phyloP scores from a whole-genome alignment of 2,113 vertebrate genomes.

The Sinocyclocheilus anophthalmus region DNA sequence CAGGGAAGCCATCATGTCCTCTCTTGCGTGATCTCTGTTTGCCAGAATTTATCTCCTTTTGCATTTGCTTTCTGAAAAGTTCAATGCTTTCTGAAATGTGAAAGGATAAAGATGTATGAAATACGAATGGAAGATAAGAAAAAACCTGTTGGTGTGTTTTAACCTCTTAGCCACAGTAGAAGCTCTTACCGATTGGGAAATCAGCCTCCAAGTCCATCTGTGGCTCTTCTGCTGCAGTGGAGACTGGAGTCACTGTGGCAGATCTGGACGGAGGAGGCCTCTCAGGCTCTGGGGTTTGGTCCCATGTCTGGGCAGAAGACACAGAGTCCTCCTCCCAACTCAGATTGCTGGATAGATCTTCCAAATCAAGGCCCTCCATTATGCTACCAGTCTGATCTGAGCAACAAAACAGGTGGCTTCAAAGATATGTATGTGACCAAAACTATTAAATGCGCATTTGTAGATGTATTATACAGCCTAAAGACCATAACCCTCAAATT shows the following conservation, averaged over 20 bases:
- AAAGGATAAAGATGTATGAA: neutral
- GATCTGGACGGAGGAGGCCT: constrained; percentile 60
- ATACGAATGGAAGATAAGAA: neutral
- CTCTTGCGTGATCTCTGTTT: constrained; percentile 80
- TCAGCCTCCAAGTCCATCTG: constrained; percentile 91
- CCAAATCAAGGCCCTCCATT: constrained; percentile 88
- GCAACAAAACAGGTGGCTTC: constrained; percentile 20
- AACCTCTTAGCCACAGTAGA: neutral
- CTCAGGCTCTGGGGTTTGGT: constrained; percentile 74
- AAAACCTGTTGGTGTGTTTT: neutral
- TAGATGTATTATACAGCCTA: neutral
- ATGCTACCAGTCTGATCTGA: constrained; percentile 87
- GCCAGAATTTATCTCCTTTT: constrained; percentile 56
- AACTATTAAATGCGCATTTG: neutral
- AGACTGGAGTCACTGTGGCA: constrained; percentile 65
- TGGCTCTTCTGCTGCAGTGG: constrained; percentile 60
- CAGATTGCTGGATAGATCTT: constrained; percentile 87
- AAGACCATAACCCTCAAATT: neutral
- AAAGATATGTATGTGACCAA: neutral
- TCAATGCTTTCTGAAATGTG: constrained; percentile 46
- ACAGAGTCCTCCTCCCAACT: constrained; percentile 91
- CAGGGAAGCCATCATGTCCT: constrained; percentile 82
- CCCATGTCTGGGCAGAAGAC: constrained; percentile 78
- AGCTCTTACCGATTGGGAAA: constrained; percentile 83
- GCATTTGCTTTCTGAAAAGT: constrained; percentile 18